Conservation (phyloP, 1,140 invertebrate species). For the Paraescarpia echinospica region DNA sequence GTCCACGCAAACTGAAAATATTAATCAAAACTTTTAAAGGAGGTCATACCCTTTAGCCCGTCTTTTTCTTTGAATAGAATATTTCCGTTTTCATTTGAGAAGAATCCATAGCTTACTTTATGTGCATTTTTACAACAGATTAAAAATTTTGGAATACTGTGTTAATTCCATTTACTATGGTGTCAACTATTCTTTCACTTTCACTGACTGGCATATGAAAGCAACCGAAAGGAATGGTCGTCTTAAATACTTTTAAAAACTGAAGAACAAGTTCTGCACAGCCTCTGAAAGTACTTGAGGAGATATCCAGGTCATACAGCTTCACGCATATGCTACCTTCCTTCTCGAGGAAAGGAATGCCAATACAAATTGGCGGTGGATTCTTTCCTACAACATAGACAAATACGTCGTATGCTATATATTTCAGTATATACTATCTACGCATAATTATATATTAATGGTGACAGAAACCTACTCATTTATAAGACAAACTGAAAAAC, state of each 20-base stretch:
- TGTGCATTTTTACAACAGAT: neutral
- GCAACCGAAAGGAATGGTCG: conserved; percentile 5
- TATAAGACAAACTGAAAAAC: too few species aligned
- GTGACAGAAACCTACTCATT: too few species aligned
- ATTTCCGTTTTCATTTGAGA: neutral
- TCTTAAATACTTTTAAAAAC: neutral
- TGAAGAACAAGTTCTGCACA: neutral
- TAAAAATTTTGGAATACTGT: neutral
- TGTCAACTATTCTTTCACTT: neutral
- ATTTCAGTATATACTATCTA: too few species aligned
- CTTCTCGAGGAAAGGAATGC: neutral
- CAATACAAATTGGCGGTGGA: conserved; percentile 20
- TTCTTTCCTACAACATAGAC: conserved; percentile 14
- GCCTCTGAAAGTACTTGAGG: neutral
- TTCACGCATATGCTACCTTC: conserved; percentile 9
- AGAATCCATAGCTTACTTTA: neutral
- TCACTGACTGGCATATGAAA: conserved; percentile 18
- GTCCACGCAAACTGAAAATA: too few species aligned
- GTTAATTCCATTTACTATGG: neutral
- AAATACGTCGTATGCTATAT: too few species aligned
- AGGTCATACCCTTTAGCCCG: neutral
- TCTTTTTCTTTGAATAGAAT: neutral
- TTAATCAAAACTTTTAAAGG: neutral
- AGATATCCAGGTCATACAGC: conserved; percentile 16
- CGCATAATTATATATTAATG: too few species aligned